Evolutionary conservation across 1,140 invertebrate genomes (phyloP).

Genomic region (Potamilus streckersoni): DNA sequence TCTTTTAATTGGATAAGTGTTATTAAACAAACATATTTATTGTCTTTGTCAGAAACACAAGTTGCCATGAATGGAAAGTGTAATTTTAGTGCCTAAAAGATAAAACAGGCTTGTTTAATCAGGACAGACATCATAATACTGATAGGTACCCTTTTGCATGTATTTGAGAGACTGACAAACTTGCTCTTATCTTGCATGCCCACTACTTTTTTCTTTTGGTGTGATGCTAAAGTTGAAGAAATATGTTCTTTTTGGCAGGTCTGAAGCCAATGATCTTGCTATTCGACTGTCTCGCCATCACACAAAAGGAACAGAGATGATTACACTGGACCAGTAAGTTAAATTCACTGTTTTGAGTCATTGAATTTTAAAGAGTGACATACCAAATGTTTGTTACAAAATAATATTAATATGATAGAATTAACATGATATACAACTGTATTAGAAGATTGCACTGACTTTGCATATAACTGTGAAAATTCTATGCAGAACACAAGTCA

Average conservation of each 20-base stretch:
- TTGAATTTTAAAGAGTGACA: no score
- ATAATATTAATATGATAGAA: no score
- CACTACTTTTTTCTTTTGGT: not conserved
- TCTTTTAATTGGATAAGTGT: no score
- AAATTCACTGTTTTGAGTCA: no score
- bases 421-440: no score
- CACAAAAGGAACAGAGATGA: constrained; percentile 89
- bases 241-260: constrained; percentile 73
- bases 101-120: not conserved
- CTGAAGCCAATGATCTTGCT: constrained; percentile 98
- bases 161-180: not conserved
- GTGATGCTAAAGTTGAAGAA: not conserved
- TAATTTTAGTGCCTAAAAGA: not conserved
- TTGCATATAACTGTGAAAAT: no score
- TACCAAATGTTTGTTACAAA: no score
- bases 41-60: no score
- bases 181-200: not conserved
- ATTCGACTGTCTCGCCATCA: constrained; percentile 89
- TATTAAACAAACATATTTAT: no score
- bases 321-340: constrained; percentile 96
- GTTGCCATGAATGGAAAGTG: no score
- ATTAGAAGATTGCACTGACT: no score
- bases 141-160: not conserved
- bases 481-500: no score
- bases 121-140: not conserved